These are phyloP conservation scores for Rhimphoctona megacephalus DNA, from an alignment of 2,888 invertebrate genomes.

Conservation along the genomic window DNA sequence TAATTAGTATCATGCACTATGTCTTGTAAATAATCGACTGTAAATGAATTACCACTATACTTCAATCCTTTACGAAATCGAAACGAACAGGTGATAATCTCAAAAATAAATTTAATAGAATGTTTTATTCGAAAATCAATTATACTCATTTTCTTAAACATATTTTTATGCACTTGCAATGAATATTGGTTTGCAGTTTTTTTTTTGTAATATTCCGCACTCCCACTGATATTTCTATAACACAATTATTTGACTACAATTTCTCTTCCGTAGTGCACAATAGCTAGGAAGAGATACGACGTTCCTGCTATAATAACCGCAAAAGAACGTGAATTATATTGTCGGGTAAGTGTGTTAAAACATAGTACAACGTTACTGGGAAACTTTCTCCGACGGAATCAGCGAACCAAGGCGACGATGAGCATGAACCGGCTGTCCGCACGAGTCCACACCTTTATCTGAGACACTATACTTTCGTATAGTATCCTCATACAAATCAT, in stretches of 20 bases:
- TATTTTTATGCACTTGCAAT: neutral
- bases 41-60: neutral
- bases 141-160: neutral
- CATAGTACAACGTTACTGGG: conserved; percentile 70
- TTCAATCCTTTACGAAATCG: neutral
- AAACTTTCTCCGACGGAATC: conserved; percentile 78
- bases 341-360: conserved; percentile 57
- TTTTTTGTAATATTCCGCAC: neutral
- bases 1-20: conserved; percentile 12
- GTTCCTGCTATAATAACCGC: conserved; percentile 45
- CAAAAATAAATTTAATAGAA: neutral
- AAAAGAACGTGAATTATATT: conserved; percentile 45
- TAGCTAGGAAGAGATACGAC: conserved; percentile 36
- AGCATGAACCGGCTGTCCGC: conserved; percentile 49
- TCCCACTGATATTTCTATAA: conserved; percentile 35
- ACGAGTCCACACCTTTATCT: conserved; percentile 12
- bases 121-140: neutral
- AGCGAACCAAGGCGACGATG: conserved; percentile 76
- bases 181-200: neutral
- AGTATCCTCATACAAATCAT: neutral
- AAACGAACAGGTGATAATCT: neutral
- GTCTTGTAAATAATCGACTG: neutral
- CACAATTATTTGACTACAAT: conserved; percentile 33
- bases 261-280: conserved; percentile 49
- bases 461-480: neutral